phyloP scores from a whole-genome alignment of 2,113 vertebrate species.

The Spea multiplicata region DNA sequence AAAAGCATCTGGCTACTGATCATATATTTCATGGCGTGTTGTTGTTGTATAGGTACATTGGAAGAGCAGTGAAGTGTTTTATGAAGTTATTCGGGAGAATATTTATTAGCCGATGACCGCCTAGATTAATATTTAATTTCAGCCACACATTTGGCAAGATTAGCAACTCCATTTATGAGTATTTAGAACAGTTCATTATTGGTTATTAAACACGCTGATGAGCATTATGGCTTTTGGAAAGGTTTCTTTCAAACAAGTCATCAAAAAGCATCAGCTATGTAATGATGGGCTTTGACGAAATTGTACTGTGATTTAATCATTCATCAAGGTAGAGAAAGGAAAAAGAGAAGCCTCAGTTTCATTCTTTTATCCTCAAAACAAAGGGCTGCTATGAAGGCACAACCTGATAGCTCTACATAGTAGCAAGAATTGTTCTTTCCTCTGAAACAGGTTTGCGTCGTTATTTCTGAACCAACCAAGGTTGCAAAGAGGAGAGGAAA shows the following conservation, averaged over 20 bases:
- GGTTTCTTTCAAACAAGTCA: slow-evolving; percentile 57
- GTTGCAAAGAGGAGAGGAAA: background rate
- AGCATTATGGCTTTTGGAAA: slow-evolving; percentile 38
- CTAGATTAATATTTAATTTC: background rate
- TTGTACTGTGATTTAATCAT: slow-evolving; percentile 63
- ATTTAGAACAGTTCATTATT: slow-evolving; percentile 17
- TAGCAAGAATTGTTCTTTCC: slow-evolving; percentile 37
- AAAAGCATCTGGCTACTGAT: background rate
- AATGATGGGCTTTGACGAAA: slow-evolving; percentile 53
- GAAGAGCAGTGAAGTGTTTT: background rate
- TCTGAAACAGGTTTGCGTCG: slow-evolving; percentile 25
- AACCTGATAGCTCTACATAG: slow-evolving; percentile 37
- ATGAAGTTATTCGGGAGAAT: background rate
- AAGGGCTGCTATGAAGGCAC: slow-evolving; percentile 16
- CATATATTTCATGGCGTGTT: background rate
- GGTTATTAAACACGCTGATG: slow-evolving; percentile 35
- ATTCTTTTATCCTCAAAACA: slow-evolving; percentile 58
- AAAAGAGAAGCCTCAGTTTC: slow-evolving; percentile 57
- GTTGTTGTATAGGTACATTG: background rate
- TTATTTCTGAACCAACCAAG: slow-evolving; percentile 22
- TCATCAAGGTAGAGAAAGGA: slow-evolving; percentile 57
- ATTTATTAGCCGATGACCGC: background rate
- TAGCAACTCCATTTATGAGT: slow-evolving; percentile 10
- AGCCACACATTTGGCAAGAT: slow-evolving; percentile 5
- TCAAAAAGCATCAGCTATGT: slow-evolving; percentile 55